These are phyloP conservation scores for Phrynocephalus vlangalii DNA, from an alignment of 2,797 vertebrate genomes.

Conservation along the genomic window DNA sequence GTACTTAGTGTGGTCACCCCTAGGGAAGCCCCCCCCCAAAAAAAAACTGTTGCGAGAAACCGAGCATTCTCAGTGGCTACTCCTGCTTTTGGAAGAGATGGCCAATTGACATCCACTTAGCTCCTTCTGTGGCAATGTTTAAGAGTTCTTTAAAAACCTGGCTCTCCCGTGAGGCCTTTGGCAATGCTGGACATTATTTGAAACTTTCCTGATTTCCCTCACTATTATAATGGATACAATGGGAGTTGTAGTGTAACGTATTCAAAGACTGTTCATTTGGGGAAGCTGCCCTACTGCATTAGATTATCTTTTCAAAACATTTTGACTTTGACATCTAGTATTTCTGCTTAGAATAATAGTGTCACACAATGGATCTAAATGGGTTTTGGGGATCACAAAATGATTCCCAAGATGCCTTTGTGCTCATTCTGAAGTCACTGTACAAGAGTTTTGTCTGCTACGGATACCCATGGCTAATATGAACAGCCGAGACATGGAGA, in stretches of 20 bases:
- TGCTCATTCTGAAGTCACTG: not conserved
- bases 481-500: not conserved
- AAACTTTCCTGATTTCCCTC: too few species aligned
- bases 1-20: too few species aligned
- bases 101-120: too few species aligned
- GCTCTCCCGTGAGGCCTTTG: too few species aligned
- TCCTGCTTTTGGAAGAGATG: too few species aligned
- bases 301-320: not conserved
- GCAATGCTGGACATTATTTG: too few species aligned
- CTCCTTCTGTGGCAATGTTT: too few species aligned
- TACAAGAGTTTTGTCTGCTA: not conserved
- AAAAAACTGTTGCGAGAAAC: too few species aligned
- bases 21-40: too few species aligned
- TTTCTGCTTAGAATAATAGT: not conserved
- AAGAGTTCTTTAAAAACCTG: too few species aligned
- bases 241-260: not conserved
- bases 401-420: not conserved
- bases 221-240: not conserved
- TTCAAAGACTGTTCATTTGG: not conserved
- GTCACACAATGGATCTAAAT: not conserved
- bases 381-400: not conserved
- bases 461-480: not conserved
- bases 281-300: not conserved
- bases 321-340: not conserved
- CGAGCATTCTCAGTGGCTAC: too few species aligned